A percentile compares a stretch with the other conserved stretches of the same genome.
Conservation (phyloP, 1,140 invertebrate genomes). For the Lasioglossum baleicum region DNA sequence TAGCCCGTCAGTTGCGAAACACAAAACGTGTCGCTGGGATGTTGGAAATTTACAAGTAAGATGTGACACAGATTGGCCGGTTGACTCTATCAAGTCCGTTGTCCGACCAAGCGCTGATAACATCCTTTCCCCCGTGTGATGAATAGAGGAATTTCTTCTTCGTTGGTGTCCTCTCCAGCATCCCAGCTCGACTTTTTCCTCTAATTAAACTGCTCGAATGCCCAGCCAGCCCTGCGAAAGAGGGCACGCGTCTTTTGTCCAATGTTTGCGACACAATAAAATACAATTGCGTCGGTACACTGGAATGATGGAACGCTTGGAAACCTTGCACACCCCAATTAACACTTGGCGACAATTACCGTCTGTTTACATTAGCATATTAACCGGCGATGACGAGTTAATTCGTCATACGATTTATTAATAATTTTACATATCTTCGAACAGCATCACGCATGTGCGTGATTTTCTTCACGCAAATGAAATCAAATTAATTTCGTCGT, state of each 20-base stretch:
- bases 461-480: no score
- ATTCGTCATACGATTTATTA: no score
- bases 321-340: background rate
- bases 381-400: no score
- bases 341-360: background rate
- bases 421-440: no score
- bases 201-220: conserved; percentile 24
- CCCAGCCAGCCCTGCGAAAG: background rate
- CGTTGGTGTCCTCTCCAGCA: background rate
- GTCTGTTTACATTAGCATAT: background rate
- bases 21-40: background rate
- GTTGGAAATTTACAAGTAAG: background rate
- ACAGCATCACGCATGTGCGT: no score
- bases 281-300: background rate
- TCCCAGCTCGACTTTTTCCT: background rate
- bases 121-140: background rate
- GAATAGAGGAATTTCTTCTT: background rate
- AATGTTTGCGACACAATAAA: background rate
- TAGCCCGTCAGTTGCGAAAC: background rate
- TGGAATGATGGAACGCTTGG: background rate
- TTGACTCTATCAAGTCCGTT: background rate
- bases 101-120: background rate
- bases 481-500: no score
- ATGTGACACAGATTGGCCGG: conserved; percentile 3
- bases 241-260: background rate